Percentiles rank a stretch among this genome's conserved stretches.
Conservation (phyloP, 2,888 invertebrate genomes). For the Syrista parreyssii region DNA sequence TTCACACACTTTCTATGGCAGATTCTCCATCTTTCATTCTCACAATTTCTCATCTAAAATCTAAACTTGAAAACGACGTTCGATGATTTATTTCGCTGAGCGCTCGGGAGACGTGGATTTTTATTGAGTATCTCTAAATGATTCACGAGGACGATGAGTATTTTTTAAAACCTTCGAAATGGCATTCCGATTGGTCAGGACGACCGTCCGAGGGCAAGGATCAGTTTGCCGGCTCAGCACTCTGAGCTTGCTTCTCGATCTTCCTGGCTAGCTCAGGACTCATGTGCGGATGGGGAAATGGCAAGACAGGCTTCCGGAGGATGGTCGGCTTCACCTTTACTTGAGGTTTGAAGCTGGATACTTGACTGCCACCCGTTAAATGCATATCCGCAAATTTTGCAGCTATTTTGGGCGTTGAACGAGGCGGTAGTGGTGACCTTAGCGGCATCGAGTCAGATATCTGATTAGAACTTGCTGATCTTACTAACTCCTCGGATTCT, state of each 20-base stretch:
- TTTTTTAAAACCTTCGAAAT: background rate
- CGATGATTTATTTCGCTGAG: slow-evolving; percentile 8
- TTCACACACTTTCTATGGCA: background rate
- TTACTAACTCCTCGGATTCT: slow-evolving; percentile 47
- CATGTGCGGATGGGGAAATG: slow-evolving; percentile 66
- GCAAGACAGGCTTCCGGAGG: slow-evolving; percentile 75
- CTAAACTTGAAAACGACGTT: background rate
- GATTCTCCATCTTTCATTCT: background rate
- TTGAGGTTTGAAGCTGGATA: slow-evolving; percentile 74
- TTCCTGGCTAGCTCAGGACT: slow-evolving; percentile 61
- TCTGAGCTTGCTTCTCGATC: slow-evolving; percentile 62
- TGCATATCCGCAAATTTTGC: slow-evolving; percentile 75
- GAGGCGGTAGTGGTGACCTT: slow-evolving; percentile 69
- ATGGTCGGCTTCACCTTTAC: slow-evolving; percentile 85
- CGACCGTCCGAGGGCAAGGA: slow-evolving; percentile 4
- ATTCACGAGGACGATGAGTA: background rate
- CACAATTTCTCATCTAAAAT: background rate
- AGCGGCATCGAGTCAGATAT: slow-evolving; percentile 43
- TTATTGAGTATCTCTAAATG: background rate
- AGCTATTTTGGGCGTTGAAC: slow-evolving; percentile 73
- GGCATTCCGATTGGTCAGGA: background rate
- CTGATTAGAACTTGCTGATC: slow-evolving; percentile 58
- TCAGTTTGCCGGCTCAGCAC: slow-evolving; percentile 56
- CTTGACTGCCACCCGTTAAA: slow-evolving; percentile 70
- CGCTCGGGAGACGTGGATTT: slow-evolving; percentile 6